Evolutionary conservation across 2,113 vertebrate species (phyloP).

Genomic region (Dolichallabes microphthalmus): DNA sequence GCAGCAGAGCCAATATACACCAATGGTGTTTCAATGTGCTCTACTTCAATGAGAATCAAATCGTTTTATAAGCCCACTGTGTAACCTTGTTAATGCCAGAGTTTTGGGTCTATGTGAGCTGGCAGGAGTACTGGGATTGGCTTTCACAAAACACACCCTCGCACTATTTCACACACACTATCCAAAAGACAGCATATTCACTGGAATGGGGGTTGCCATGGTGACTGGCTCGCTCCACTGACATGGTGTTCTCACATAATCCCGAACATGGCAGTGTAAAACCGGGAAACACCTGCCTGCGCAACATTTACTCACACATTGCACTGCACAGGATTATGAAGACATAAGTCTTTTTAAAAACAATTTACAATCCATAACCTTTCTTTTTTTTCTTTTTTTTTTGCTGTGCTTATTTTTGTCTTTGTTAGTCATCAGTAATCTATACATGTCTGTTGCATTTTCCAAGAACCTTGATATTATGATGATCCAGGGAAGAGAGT

Average conservation of each 20-base stretch:
- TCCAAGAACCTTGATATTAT: conserved; percentile 1
- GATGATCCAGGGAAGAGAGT: conserved; percentile 11
- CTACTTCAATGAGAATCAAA: background rate
- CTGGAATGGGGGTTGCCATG: conserved; percentile 66
- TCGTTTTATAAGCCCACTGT: conserved; percentile 57
- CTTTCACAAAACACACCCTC: conserved; percentile 67
- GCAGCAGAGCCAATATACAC: background rate
- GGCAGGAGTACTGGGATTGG: conserved; percentile 64
- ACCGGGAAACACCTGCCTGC: conserved; percentile 33
- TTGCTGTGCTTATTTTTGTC: background rate
- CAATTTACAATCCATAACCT: background rate
- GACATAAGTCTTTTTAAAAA: background rate
- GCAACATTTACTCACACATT: background rate
- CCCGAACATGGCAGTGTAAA: conserved; percentile 29
- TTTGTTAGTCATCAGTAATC: conserved; percentile 20
- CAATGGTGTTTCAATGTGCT: conserved; percentile 4
- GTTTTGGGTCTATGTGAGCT: conserved; percentile 55
- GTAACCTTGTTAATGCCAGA: conserved; percentile 62
- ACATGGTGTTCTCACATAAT: conserved; percentile 55
- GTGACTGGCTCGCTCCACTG: conserved; percentile 67
- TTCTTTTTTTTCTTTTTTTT: background rate
- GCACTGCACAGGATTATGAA: background rate
- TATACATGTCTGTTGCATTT: background rate
- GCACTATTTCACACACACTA: conserved; percentile 24
- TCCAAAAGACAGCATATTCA: conserved; percentile 59